Evolutionary conservation across 2,888 invertebrate species (phyloP).

Genomic region (Cloeon dipterum): DNA sequence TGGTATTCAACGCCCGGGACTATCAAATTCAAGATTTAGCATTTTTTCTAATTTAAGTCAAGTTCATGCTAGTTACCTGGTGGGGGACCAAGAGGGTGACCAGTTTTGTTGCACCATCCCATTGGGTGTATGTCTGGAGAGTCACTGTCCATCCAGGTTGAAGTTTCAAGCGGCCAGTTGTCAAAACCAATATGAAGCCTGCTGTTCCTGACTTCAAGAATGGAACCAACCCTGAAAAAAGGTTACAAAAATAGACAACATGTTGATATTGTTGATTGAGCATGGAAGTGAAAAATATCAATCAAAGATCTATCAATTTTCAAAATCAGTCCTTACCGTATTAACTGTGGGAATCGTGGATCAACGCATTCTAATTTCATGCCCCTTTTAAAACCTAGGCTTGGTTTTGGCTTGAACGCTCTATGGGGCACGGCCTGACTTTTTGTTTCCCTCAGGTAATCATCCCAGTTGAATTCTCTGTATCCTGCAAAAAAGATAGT

Average conservation of each 20-base stretch:
- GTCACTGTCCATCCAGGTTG: conserved; percentile 81
- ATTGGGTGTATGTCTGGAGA: conserved; percentile 75
- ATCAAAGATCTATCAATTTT: background rate
- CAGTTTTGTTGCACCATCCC: conserved; percentile 76
- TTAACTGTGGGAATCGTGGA: conserved; percentile 21
- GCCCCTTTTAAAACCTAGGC: conserved; percentile 54
- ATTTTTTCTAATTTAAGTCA: background rate
- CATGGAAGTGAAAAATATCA: background rate
- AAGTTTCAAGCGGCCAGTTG: conserved; percentile 66
- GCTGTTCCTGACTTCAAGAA: conserved; percentile 32
- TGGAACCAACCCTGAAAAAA: conserved; percentile 49
- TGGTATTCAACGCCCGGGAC: background rate
- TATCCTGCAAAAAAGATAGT: conserved; percentile 24
- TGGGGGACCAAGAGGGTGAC: conserved; percentile 67
- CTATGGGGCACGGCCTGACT: conserved; percentile 52
- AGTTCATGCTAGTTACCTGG: conserved; percentile 30
- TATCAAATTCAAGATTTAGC: background rate
- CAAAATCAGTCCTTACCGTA: background rate
- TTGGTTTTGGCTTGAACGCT: conserved; percentile 58
- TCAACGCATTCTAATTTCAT: conserved; percentile 83
- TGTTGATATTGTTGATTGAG: no score
- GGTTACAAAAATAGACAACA: no score
- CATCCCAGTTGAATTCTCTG: conserved; percentile 67
- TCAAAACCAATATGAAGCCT: conserved; percentile 62
- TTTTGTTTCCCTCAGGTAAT: conserved; percentile 53